phyloP scores from a whole-genome alignment of 1,140 invertebrate genomes.

The Zaprionus taronus region DNA sequence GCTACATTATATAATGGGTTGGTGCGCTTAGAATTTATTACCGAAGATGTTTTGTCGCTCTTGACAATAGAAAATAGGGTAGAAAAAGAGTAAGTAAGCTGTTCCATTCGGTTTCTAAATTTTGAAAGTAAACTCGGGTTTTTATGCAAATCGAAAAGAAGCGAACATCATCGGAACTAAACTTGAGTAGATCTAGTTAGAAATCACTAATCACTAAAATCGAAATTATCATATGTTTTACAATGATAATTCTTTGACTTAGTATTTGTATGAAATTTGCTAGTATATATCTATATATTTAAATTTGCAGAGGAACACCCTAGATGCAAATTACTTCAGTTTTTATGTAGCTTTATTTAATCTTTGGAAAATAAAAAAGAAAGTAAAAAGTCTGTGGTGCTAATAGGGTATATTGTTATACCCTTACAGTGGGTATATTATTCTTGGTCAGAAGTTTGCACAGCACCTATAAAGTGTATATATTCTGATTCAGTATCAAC shows the following conservation, averaged over 20 bases:
- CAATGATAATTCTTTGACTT: too few relatives aligned
- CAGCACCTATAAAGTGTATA: too few relatives aligned
- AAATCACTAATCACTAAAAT: background rate
- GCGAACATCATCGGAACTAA: background rate
- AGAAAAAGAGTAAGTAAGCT: slow-evolving; percentile 11
- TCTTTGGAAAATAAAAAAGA: too few relatives aligned
- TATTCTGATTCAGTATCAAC: too few relatives aligned
- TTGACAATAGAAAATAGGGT: slow-evolving; percentile 16
- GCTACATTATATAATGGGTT: slow-evolving; percentile 52
- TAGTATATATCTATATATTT: too few relatives aligned
- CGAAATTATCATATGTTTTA: too few relatives aligned
- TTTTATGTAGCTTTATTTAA: background rate
- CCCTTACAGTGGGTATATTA: too few relatives aligned
- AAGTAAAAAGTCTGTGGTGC: too few relatives aligned
- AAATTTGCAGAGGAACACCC: too few relatives aligned
- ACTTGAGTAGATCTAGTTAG: background rate
- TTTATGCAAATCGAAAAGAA: background rate
- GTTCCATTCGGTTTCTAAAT: slow-evolving; percentile 10
- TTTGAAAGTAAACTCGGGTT: background rate
- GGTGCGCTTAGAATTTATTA: slow-evolving; percentile 42
- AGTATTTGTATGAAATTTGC: too few relatives aligned
- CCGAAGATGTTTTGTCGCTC: slow-evolving; percentile 41
- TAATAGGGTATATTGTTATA: too few relatives aligned
- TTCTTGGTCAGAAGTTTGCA: too few relatives aligned
- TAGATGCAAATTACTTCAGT: background rate